phyloP scores from a whole-genome alignment of 2,797 vertebrate genomes.

The Phataginus tetradactyla region DNA sequence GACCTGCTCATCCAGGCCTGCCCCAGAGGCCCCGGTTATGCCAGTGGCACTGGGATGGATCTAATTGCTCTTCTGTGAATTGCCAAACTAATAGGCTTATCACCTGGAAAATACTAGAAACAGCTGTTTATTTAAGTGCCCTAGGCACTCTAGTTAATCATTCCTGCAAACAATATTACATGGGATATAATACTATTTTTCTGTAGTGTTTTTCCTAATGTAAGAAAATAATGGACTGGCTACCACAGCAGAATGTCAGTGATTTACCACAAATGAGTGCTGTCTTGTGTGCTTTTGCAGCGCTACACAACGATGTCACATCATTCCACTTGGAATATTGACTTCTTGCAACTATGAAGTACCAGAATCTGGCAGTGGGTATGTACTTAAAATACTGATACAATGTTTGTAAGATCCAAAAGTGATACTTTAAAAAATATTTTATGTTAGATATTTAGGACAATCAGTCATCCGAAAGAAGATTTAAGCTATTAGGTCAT shows the following conservation, averaged over 20 bases:
- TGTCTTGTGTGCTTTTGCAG: neutral
- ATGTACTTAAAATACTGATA: slow-evolving; percentile 17
- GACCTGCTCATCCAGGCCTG: neutral
- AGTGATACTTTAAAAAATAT: neutral
- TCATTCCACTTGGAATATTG: neutral
- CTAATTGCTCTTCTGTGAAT: slow-evolving; percentile 78
- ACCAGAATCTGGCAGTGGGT: neutral
- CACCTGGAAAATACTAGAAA: slow-evolving; percentile 70
- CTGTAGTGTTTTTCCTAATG: neutral
- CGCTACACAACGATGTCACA: neutral
- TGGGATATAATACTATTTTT: neutral
- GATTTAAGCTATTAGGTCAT: neutral
- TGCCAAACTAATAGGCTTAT: slow-evolving; percentile 71
- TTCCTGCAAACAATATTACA: slow-evolving; percentile 39
- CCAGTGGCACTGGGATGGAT: slow-evolving; percentile 1
- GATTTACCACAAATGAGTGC: neutral
- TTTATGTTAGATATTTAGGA: slow-evolving; percentile 21
- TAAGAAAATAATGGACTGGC: slow-evolving; percentile 31
- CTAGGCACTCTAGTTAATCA: slow-evolving; percentile 73
- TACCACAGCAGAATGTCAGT: neutral
- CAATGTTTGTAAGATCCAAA: neutral
- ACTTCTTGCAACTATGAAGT: neutral
- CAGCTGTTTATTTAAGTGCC: slow-evolving; percentile 78
- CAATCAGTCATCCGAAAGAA: neutral
- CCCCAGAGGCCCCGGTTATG: neutral